Evolutionary conservation across 2,888 invertebrate species (phyloP).

Genomic region (Candidula unifasciata): DNA sequence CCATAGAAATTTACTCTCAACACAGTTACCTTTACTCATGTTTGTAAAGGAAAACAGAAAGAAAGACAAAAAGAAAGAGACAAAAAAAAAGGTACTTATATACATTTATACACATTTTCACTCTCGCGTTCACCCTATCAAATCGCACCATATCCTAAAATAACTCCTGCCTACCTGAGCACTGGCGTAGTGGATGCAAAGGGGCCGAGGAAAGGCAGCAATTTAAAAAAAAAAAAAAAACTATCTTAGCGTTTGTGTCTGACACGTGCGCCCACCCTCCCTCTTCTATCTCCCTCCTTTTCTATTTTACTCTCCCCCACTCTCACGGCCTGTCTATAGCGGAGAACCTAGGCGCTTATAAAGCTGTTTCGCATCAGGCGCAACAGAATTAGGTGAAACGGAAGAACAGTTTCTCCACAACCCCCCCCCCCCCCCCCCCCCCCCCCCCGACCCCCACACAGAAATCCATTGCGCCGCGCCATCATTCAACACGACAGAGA

Average conservation of each 20-base stretch:
- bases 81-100: no score
- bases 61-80: no score
- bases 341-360: neutral
- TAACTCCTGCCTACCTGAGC: conserved; percentile 7
- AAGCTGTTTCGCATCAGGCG: neutral
- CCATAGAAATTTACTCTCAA: no score
- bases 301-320: neutral
- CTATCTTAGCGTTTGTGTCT: neutral
- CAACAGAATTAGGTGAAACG: neutral
- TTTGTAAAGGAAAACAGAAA: no score
- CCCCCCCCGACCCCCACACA: no score
- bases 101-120: neutral
- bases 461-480: neutral
- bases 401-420: neutral
- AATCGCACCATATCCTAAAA: neutral
- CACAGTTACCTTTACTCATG: no score
- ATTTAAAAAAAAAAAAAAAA: neutral
- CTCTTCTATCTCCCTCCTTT: neutral
- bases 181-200: neutral
- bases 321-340: no score
- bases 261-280: neutral
- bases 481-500: neutral
- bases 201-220: neutral
- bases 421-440: no score
- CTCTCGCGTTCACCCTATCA: neutral